Evolutionary conservation across 35 echinoderm and acorn worm species (phyloP).

Genomic region (Chiridota heheva): DNA sequence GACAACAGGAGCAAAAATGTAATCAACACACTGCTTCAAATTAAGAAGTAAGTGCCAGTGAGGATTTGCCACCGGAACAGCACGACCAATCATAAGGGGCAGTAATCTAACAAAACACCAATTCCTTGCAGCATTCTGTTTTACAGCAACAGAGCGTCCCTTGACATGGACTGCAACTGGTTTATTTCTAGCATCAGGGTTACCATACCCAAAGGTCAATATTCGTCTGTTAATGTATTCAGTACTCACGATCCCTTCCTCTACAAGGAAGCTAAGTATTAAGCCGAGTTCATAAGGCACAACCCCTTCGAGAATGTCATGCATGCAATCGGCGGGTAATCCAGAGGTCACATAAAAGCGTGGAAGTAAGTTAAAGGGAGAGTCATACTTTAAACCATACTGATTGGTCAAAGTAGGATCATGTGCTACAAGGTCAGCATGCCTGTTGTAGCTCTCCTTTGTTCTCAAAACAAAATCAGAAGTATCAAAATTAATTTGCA

Average conservation of each 20-base stretch:
- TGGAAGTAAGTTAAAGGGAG: conserved; percentile 2
- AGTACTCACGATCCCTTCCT: neutral
- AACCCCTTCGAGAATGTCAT: conserved; percentile 33
- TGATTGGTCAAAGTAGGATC: conserved; percentile 3
- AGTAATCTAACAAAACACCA: conserved; percentile 38
- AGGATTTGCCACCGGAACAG: neutral
- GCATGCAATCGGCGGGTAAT: conserved; percentile 29
- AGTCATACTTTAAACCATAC: conserved; percentile 32
- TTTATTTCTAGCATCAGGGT: conserved; percentile 34
- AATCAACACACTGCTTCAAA: conserved; percentile 44
- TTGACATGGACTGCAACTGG: conserved; percentile 31
- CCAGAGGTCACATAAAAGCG: conserved; percentile 22
- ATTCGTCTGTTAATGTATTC: conserved; percentile 13
- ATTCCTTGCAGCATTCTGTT: conserved; percentile 44
- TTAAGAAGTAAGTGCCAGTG: conserved; percentile 4
- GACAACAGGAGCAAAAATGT: no score
- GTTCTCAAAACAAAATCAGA: conserved; percentile 28
- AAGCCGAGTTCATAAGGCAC: conserved; percentile 37
- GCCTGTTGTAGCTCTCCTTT: conserved; percentile 30
- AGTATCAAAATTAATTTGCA: conserved; percentile 27
- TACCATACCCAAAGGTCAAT: neutral
- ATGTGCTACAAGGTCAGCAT: neutral
- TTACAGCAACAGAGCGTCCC: conserved; percentile 15
- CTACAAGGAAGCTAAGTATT: neutral
- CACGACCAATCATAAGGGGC: conserved; percentile 16